These are phyloP conservation scores for Paramisgurnus dabryanus DNA, from an alignment of 2,113 vertebrate species.

Conservation along the genomic window DNA sequence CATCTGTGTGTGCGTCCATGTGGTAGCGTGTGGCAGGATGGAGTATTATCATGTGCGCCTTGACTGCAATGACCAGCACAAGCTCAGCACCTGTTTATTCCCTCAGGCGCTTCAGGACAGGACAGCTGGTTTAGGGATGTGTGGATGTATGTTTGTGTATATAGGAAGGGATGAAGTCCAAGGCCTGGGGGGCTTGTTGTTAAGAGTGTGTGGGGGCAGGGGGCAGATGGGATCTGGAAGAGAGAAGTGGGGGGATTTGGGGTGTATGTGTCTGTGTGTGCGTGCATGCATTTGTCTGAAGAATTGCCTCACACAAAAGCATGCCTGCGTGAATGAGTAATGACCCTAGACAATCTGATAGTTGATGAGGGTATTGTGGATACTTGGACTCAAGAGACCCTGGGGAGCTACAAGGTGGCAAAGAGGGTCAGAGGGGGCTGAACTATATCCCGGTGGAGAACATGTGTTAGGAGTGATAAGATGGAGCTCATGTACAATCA, in stretches of 20 bases:
- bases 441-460: conserved; percentile 39
- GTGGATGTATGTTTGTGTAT: conserved; percentile 63
- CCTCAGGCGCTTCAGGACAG: conserved; percentile 66
- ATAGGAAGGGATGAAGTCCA: conserved; percentile 59
- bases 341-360: conserved; percentile 70
- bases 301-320: conserved; percentile 75
- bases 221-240: conserved; percentile 73
- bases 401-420: conserved; percentile 27
- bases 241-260: conserved; percentile 52
- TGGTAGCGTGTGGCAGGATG: conserved; percentile 53
- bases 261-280: conserved; percentile 57
- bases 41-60: conserved; percentile 68
- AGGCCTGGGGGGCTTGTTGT: conserved; percentile 57
- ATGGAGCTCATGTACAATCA: conserved; percentile 30
- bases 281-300: conserved; percentile 59
- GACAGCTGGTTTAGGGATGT: conserved; percentile 75
- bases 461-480: conserved; percentile 16
- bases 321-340: conserved; percentile 68
- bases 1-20: neutral
- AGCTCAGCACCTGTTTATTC: conserved; percentile 73
- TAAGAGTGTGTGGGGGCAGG: conserved; percentile 65
- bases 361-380: conserved; percentile 76
- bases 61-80: conserved; percentile 54
- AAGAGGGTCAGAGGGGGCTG: conserved; percentile 45
- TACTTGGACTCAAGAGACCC: conserved; percentile 62